These are phyloP conservation scores for Drosophila pachea DNA, from an alignment of 1,140 invertebrate genomes.

Conservation along the genomic window DNA sequence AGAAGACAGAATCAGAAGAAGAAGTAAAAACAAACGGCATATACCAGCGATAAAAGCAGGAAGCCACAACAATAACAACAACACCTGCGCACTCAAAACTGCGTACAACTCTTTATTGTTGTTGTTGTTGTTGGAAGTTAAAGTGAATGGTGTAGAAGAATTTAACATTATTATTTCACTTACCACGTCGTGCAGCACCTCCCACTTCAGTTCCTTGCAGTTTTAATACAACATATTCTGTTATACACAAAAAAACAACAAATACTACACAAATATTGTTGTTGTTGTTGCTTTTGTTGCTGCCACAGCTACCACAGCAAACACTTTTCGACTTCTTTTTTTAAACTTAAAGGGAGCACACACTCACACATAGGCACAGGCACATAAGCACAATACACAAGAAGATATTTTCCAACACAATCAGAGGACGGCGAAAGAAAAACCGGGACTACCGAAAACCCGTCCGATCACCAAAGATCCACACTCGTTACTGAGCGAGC, in stretches of 20 bases:
- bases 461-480: conserved; percentile 53
- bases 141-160: conserved; percentile 3
- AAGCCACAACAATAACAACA: conserved; percentile 15
- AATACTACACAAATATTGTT: conserved; percentile 32
- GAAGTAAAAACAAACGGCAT: conserved; percentile 58
- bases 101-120: conserved; percentile 1
- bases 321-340: conserved; percentile 72
- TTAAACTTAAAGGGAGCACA: conserved; percentile 64
- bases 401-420: conserved; percentile 70
- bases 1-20: conserved; percentile 32
- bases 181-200: conserved; percentile 35
- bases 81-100: conserved; percentile 27
- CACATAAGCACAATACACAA: conserved; percentile 24
- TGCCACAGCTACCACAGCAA: conserved; percentile 57
- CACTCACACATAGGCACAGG: conserved; percentile 5
- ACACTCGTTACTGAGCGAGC: conserved; percentile 36
- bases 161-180: conserved; percentile 20
- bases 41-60: conserved; percentile 49
- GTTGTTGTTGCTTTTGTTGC: conserved; percentile 42
- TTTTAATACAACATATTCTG: conserved; percentile 59
- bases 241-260: conserved; percentile 69
- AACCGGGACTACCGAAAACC: conserved; percentile 40
- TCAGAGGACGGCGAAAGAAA: conserved; percentile 53
- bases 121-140: conserved; percentile 5
- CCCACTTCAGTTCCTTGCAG: conserved; percentile 16